Evolutionary conservation across 2,113 vertebrate genomes (phyloP).

Genomic region (Salvelinus fontinalis): DNA sequence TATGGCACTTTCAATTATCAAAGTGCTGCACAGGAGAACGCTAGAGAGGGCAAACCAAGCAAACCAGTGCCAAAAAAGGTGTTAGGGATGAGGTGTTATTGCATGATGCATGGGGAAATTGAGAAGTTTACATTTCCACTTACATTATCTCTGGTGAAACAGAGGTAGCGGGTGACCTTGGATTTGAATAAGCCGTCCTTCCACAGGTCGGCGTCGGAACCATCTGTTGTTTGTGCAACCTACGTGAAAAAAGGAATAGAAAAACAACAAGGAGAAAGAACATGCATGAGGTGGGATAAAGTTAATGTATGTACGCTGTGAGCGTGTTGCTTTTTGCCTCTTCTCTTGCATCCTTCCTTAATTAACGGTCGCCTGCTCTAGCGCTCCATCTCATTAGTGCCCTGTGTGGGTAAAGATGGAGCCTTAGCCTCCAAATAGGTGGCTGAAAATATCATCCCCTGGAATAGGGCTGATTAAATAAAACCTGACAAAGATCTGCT

Average conservation of each 20-base stretch:
- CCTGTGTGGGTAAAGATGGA: constrained; percentile 66
- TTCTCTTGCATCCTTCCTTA: constrained; percentile 74
- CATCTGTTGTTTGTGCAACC: constrained; percentile 97
- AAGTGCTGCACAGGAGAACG: constrained; percentile 49
- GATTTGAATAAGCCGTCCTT: constrained; percentile 98
- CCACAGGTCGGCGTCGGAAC: constrained; percentile 96
- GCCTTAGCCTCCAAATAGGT: constrained; percentile 79
- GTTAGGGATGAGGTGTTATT: constrained; percentile 13
- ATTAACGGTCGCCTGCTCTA: constrained; percentile 80
- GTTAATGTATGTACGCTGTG: constrained; percentile 70
- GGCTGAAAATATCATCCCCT: constrained; percentile 84
- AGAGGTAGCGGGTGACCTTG: constrained; percentile 97
- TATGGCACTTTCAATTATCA: constrained; percentile 49
- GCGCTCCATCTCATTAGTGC: constrained; percentile 89
- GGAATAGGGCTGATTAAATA: constrained; percentile 84
- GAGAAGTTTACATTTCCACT: constrained; percentile 75
- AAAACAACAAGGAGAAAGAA: constrained; percentile 64
- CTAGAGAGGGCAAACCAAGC: constrained; percentile 19
- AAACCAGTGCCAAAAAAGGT: constrained; percentile 35
- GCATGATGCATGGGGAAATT: constrained; percentile 21
- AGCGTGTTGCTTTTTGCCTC: constrained; percentile 67
- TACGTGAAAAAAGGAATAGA: constrained; percentile 56
- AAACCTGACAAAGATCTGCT: constrained; percentile 78
- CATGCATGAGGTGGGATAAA: constrained; percentile 72
- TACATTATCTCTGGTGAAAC: constrained; percentile 92